A percentile compares a stretch with the other conserved stretches of the same genome.
Conservation (phyloP, 1,140 invertebrate genomes). For the Cryptotermes secundus region DNA sequence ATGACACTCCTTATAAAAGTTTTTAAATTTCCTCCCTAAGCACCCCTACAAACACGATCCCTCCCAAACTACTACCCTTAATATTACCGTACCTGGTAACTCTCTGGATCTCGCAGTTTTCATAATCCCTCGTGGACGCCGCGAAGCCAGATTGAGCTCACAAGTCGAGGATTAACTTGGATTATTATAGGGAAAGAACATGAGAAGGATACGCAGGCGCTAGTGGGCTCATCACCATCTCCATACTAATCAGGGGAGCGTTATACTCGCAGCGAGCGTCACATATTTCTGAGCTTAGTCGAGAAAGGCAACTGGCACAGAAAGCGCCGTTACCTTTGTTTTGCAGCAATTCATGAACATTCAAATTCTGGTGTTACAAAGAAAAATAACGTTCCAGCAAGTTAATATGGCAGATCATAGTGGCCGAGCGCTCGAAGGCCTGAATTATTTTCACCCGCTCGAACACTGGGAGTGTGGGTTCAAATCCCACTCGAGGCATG, state of each 20-base stretch:
- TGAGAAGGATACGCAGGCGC: background rate
- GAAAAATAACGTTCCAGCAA: no score
- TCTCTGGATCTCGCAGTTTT: background rate
- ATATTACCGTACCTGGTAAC: background rate
- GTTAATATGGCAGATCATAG: no score
- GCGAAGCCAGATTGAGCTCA: background rate
- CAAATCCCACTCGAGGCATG: no score
- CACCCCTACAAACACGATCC: background rate
- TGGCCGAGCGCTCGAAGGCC: no score
- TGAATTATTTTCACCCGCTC: no score
- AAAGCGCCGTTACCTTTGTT: no score
- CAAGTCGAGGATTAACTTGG: constrained; percentile 15
- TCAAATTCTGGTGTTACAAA: no score
- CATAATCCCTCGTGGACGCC: background rate
- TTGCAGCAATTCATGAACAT: no score
- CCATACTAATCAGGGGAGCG: background rate
- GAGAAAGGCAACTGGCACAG: background rate
- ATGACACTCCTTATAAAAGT: background rate
- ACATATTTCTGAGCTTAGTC: background rate
- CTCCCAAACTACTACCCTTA: background rate
- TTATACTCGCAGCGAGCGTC: background rate
- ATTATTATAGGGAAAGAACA: background rate
- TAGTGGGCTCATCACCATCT: background rate
- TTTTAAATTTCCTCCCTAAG: background rate
- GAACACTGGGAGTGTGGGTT: no score